These are phyloP conservation scores for Xiphophorus birchmanni DNA, from an alignment of 2,797 vertebrate species.

Conservation along the genomic window DNA sequence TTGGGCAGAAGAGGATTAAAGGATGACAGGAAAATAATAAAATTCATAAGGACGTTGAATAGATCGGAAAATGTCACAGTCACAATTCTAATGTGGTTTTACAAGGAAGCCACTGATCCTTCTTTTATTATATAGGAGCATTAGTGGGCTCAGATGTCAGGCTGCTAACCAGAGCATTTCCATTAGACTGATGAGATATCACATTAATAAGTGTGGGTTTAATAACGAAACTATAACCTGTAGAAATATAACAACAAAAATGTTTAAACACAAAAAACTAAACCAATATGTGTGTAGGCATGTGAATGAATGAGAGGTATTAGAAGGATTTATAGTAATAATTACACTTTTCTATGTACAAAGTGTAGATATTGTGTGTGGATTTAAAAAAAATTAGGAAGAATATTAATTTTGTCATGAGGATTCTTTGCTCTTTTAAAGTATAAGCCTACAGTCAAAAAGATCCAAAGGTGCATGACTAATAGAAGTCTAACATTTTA, in stretches of 20 bases:
- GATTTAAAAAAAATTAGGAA: no score
- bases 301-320: neutral
- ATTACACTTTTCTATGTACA: neutral
- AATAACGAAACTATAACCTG: constrained; percentile 7
- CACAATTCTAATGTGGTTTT: constrained; percentile 50
- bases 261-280: neutral
- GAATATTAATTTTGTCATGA: neutral
- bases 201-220: constrained; percentile 28
- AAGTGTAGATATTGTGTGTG: neutral
- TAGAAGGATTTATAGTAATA: neutral
- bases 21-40: constrained; percentile 73
- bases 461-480: neutral
- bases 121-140: constrained; percentile 41
- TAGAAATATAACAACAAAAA: neutral
- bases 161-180: constrained; percentile 30
- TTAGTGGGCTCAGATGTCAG: constrained; percentile 36
- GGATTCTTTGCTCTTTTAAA: neutral
- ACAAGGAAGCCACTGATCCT: constrained; percentile 48
- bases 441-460: neutral
- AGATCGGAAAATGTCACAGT: constrained; percentile 30
- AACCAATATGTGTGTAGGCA: neutral
- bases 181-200: constrained; percentile 60
- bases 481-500: neutral
- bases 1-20: constrained; percentile 71
- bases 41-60: constrained; percentile 60